These are phyloP conservation scores for Kryphioiulus occultus DNA, from an alignment of 2,888 invertebrate genomes.

Conservation along the genomic window DNA sequence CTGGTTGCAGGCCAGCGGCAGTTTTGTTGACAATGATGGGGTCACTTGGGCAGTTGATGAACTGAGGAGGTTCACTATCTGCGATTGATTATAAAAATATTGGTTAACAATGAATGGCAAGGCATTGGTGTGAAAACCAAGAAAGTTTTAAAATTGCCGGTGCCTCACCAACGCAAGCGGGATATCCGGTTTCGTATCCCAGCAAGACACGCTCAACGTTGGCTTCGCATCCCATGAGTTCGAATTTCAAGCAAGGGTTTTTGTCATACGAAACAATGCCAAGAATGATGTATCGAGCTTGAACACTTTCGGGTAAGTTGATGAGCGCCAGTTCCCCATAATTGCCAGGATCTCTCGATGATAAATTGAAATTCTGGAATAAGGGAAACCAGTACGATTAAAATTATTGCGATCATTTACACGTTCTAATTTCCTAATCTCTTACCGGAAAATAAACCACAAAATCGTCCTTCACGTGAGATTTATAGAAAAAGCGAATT, in stretches of 20 bases:
- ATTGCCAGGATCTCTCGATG: slow-evolving; percentile 94
- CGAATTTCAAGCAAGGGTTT: slow-evolving; percentile 94
- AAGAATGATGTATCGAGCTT: slow-evolving; percentile 91
- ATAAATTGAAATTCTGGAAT: slow-evolving; percentile 81
- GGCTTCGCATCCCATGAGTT: slow-evolving; percentile 90
- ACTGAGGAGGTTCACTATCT: slow-evolving; percentile 95
- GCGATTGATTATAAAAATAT: slow-evolving; percentile 58
- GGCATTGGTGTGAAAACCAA: neutral
- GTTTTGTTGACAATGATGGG: slow-evolving; percentile 89
- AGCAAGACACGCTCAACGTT: slow-evolving; percentile 81
- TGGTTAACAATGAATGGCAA: neutral
- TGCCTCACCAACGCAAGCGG: slow-evolving; percentile 80
- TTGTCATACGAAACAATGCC: slow-evolving; percentile 97
- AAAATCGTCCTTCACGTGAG: slow-evolving; percentile 90
- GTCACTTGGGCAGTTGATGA: slow-evolving; percentile 94
- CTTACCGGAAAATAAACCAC: slow-evolving; percentile 88
- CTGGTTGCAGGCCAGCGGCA: slow-evolving; percentile 78
- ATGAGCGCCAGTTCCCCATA: slow-evolving; percentile 97
- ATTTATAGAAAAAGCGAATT: slow-evolving; percentile 96
- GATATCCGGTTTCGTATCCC: slow-evolving; percentile 92
- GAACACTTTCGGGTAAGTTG: slow-evolving; percentile 89
- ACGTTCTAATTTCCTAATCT: neutral
- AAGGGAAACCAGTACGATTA: neutral
- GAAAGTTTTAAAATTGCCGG: neutral
- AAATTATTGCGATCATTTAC: neutral